Evolutionary conservation across 2,797 vertebrate species (phyloP).

Genomic region (Pantherophis vulpinus): DNA sequence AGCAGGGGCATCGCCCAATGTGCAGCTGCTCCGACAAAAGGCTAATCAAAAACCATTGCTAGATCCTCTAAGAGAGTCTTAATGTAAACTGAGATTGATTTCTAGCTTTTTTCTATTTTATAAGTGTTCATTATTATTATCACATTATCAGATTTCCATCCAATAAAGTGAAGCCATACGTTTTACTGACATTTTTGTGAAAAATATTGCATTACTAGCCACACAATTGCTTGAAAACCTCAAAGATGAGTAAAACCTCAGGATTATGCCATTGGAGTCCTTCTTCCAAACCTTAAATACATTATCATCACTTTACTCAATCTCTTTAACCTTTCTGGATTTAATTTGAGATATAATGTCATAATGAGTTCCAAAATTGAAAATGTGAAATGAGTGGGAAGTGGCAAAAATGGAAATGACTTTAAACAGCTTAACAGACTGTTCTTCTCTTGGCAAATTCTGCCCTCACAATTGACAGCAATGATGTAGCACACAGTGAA

Average conservation of each 20-base stretch:
- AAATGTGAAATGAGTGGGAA: conserved; percentile 37
- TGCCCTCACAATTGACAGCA: background rate
- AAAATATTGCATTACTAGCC: background rate
- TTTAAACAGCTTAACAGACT: background rate
- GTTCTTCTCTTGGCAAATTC: conserved; percentile 12
- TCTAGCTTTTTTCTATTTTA: background rate
- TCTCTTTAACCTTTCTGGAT: conserved; percentile 32
- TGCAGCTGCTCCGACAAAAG: too few species aligned
- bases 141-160: conserved; percentile 25
- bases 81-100: background rate
- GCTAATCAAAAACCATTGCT: background rate
- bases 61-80: background rate
- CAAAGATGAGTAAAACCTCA: conserved; percentile 36
- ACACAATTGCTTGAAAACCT: conserved; percentile 24
- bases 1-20: too few species aligned
- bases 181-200: conserved; percentile 46
- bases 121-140: conserved; percentile 6
- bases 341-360: conserved; percentile 23
- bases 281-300: conserved; percentile 11
- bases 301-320: conserved; percentile 44
- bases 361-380: conserved; percentile 32
- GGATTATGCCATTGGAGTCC: conserved; percentile 21
- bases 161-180: conserved; percentile 1
- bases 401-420: background rate
- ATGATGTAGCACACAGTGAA: background rate